Base-by-base conservation (phyloP, 2,888 invertebrate species). In the Pristionchus exspectatus region DNA sequence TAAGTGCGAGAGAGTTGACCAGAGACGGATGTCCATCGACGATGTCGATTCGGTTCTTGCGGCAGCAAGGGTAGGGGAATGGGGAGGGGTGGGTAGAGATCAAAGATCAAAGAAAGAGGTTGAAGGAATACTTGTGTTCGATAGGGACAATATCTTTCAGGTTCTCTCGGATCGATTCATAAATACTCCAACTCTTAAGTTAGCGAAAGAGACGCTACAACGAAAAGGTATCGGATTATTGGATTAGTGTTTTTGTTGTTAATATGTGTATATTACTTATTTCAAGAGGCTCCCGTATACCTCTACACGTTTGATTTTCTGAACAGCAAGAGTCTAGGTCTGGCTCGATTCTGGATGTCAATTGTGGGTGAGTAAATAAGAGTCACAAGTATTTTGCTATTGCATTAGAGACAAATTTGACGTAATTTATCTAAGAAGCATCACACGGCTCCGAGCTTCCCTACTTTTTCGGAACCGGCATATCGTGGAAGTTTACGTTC, bases 401-500 rank as follows among this genome's bases (percentile, higher is more conserved):
- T 16, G 30, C n/a, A 38, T 5, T 38, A 38, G 38, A 38, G 5
- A 5, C 38, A 38, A 38, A 38, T 38, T 38, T 38, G 38, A 38
- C 38, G 5, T 38, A 38, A 38, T 33, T 50, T 3, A 5, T 33
- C 38, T 7, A 10, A 87, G 87, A 87, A 44, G 24, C 87, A 27
- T 44, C 38, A 24, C 87, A 87, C 24, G 54, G 87, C 9, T 50
- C 69, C 24, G 87, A 87, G 18, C 44, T 87, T 12, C 50, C 69
- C 21, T 87, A 87, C 69, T 33, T 87, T 16, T 69, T 87, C 33
- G 69, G 69, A 44, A 87, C 30, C 2, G 87, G 87, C 7, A 87
- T 69, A 16, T 30, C 74, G 21, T 74, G 74, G 74, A 74, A 74
- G 74, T 74, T 74, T 38, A 38, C 74, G 5, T 74, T 74, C 74